A percentile compares a stretch with the other conserved stretches of the same genome.
Evolutionary conservation across 2,113 vertebrate genomes (phyloP).

Genomic region (Pitta sordida): DNA sequence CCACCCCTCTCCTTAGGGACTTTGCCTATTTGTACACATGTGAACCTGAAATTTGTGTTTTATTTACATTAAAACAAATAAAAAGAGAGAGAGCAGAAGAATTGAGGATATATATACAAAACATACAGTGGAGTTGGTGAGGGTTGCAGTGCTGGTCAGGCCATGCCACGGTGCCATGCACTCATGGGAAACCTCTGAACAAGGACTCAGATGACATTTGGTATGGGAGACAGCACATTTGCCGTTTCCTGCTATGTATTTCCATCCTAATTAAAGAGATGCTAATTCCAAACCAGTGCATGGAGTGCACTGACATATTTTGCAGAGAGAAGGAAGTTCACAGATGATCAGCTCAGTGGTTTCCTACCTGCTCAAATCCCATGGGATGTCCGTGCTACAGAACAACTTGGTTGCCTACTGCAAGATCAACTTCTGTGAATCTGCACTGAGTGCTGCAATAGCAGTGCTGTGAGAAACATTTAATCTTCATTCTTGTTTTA

Average conservation of each 20-base stretch:
- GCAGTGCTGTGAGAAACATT: background rate
- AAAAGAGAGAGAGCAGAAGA: background rate
- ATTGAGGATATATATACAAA: rapidly evolving
- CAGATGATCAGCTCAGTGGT: rapidly evolving
- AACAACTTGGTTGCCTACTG: background rate
- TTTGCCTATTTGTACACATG: background rate
- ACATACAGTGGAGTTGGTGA: background rate
- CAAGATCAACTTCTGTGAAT: background rate
- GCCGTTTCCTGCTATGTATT: background rate
- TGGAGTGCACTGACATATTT: rapidly evolving
- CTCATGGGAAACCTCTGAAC: no score
- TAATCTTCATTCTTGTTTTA: background rate
- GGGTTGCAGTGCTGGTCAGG: background rate
- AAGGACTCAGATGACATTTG: background rate
- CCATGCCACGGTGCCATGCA: background rate
- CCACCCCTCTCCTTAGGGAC: background rate
- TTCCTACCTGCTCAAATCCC: background rate
- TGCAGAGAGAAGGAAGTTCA: background rate
- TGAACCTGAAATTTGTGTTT: background rate
- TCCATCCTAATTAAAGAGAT: background rate
- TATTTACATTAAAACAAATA: background rate
- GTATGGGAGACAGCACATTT: background rate
- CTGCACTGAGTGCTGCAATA: background rate
- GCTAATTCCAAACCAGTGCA: background rate
- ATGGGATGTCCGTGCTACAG: rapidly evolving